Evolutionary conservation across 1,140 invertebrate genomes (phyloP).

Genomic region (Rhyacophila brunnea): DNA sequence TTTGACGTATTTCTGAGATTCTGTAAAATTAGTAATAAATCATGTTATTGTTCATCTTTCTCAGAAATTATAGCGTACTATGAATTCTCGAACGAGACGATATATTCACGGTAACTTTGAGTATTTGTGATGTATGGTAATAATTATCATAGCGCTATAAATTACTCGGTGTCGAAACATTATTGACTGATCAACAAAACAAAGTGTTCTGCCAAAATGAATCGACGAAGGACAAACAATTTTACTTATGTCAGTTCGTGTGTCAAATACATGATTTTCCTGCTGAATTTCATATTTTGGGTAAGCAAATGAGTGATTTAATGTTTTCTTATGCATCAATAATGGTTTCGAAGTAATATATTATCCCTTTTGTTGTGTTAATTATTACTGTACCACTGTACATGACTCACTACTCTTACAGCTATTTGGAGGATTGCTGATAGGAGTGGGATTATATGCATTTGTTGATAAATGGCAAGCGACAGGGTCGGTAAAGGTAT

Average conservation of each 20-base stretch:
- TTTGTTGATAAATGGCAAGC: constrained; percentile 90
- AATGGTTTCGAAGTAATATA: neutral
- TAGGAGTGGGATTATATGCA: constrained; percentile 86
- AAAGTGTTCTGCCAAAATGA: constrained; percentile 47
- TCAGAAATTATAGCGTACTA: too few relatives aligned
- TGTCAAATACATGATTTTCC: constrained; percentile 91
- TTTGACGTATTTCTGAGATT: neutral
- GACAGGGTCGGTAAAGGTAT: constrained; percentile 69
- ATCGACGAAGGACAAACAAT: constrained; percentile 55
- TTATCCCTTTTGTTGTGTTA: constrained; percentile 17
- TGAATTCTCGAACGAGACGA: too few relatives aligned
- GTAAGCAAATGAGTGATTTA: constrained; percentile 54
- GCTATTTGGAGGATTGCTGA: constrained; percentile 85
- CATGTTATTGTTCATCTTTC: neutral
- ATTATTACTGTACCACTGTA: constrained; percentile 8
- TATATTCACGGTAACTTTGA: too few relatives aligned
- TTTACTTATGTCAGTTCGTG: constrained; percentile 82
- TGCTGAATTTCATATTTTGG: constrained; percentile 92
- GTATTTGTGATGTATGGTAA: too few relatives aligned
- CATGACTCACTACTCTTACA: constrained; percentile 51
- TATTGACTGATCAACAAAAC: neutral
- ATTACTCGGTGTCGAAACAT: too few relatives aligned
- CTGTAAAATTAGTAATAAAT: neutral
- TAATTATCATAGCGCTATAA: too few relatives aligned
- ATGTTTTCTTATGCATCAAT: neutral